Conservation (phyloP, 2,113 vertebrate genomes). For the Colius striatus region DNA sequence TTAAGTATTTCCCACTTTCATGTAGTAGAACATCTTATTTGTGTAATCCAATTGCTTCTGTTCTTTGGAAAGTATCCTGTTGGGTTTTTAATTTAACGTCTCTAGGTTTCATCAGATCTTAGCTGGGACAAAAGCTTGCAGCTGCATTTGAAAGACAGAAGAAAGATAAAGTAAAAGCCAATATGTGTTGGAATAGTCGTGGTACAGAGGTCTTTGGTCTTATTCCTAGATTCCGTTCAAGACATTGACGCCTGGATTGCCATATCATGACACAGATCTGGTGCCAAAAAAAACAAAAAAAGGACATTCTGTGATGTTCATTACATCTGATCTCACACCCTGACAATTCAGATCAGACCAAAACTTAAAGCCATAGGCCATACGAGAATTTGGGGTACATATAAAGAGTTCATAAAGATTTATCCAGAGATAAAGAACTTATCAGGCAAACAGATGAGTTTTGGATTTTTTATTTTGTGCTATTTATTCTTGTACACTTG, state of each 20-base stretch:
- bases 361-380: neutral
- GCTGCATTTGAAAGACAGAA: neutral
- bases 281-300: conserved; percentile 30
- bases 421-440: neutral
- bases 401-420: neutral
- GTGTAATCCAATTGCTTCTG: conserved; percentile 51
- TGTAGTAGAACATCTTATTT: conserved; percentile 47
- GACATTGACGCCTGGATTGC: neutral
- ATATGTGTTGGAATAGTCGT: neutral
- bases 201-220: neutral
- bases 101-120: neutral
- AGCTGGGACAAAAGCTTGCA: neutral
- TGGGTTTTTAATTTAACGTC: conserved; percentile 38
- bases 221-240: neutral
- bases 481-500: rapidly evolving
- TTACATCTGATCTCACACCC: neutral
- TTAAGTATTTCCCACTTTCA: conserved; percentile 44
- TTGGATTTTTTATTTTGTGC: neutral
- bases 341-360: neutral
- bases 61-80: conserved; percentile 36
- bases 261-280: neutral
- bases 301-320: neutral
- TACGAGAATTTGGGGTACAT: neutral
- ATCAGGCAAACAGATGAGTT: neutral
- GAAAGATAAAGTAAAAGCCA: neutral